Conservation (phyloP, 2,888 invertebrate species). For the Oithona nana region DNA sequence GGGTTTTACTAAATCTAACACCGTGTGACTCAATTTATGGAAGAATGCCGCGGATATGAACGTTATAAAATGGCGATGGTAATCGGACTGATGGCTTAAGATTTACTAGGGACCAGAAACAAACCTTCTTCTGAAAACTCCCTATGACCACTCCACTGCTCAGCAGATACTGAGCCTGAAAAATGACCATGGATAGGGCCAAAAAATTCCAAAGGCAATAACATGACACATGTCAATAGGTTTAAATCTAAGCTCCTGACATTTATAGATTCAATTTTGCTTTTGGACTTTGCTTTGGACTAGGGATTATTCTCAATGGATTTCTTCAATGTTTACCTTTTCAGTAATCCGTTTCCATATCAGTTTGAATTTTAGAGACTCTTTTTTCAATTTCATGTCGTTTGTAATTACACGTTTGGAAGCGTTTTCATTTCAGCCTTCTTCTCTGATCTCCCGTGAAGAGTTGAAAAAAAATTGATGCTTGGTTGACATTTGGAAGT, state of each 20-base stretch:
- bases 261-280: no score
- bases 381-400: no score
- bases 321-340: no score
- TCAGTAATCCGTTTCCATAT: no score
- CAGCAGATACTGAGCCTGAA: no score
- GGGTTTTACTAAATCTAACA: neutral
- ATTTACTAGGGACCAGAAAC: neutral
- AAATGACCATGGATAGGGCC: neutral
- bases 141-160: neutral
- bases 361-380: no score
- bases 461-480: neutral
- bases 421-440: neutral
- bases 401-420: no score
- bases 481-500: neutral
- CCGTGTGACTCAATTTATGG: neutral
- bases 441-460: neutral
- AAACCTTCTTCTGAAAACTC: neutral
- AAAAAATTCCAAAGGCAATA: no score
- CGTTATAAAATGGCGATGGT: conserved; percentile 9
- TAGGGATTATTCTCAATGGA: no score
- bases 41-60: conserved; percentile 10
- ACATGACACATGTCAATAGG: no score
- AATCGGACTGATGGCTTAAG: conserved; percentile 5
- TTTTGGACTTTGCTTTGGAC: no score
- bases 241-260: no score